Base-by-base conservation (phyloP, 2,888 invertebrate genomes). In the Schrankia costaestrigalis region DNA sequence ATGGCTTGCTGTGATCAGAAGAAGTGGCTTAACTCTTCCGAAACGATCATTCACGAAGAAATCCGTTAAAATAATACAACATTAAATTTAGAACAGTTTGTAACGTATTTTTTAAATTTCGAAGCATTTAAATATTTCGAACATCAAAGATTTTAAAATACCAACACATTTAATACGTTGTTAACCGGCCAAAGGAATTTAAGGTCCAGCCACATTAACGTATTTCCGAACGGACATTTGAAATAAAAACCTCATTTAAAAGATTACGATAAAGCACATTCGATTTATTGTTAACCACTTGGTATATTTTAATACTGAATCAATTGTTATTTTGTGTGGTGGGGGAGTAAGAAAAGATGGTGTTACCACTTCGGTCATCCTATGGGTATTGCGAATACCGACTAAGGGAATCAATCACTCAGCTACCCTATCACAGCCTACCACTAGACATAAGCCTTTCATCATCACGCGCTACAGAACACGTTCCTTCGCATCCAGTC, bases 221-320 rank as follows among this genome's bases (percentile, higher is more conserved):
- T 41, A 46, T 50, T 58, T 52, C 32, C 27, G 31, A 49, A 40
- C 44, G 36, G 31, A 43, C 39, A 45, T 68, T 63, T 56, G 41
- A 62, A 66, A 67, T 65, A 64, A 68, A 62, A 63, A 41, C 50
- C 60, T 58, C 66, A 51, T 70, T 70, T 65, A 56, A 55, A 54
- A 61, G 57, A 63, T 69, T 61, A 65, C 52, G 63, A 65, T 65
- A 59, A 65, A 54, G 35, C 38, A 42, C 40, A 36, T 40, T 54
- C 50, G 58, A 71, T 74, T 69, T 73, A 71, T 71, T 60, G 53
- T 43, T 34, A 49, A 56, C 43, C 55, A 56, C 50, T 39, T 44
- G 41, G 53, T 44, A 56, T 67, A 61, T 59, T 54, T 62, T 55
- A 53, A 60, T 58, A 46, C 49, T 56, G 54, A 49, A 38, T 59